A percentile compares a stretch with the other conserved stretches of the same genome.
These are phyloP conservation scores for Alcedo quadribrachys DNA, from an alignment of 2,797 vertebrate species.

Conservation along the genomic window DNA sequence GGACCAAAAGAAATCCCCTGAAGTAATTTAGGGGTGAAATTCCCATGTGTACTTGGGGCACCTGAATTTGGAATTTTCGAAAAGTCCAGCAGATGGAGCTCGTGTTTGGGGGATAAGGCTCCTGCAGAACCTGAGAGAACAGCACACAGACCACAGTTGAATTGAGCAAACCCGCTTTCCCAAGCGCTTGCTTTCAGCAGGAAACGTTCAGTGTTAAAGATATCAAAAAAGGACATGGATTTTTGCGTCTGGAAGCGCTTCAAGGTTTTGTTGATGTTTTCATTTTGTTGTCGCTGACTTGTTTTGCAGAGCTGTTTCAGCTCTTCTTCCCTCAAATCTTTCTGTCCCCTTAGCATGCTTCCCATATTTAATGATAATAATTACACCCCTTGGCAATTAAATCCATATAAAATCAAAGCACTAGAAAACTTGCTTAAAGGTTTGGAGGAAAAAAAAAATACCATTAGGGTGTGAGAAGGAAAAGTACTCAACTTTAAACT, in stretches of 20 bases:
- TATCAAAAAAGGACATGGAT: background rate
- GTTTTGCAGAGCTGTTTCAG: background rate
- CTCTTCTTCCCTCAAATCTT: background rate
- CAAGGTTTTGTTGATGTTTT: background rate
- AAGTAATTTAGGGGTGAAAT: background rate
- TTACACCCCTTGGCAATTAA: constrained; percentile 39
- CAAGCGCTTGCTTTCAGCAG: background rate
- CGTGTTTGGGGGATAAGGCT: constrained; percentile 64
- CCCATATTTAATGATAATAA: background rate
- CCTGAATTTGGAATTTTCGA: background rate
- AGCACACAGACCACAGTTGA: background rate
- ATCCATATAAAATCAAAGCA: constrained; percentile 19
- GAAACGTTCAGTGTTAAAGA: background rate
- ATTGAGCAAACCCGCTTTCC: background rate
- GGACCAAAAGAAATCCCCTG: background rate
- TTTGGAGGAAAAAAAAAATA: background rate
- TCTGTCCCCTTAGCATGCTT: background rate
- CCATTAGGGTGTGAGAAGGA: background rate
- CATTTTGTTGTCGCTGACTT: background rate
- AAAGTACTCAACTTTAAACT: background rate
- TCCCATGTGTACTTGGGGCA: fast-evolving
- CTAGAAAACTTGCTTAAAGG: constrained; percentile 21
- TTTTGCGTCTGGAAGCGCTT: background rate
- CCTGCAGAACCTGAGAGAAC: background rate
- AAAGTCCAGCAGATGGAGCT: constrained; percentile 78